These are phyloP conservation scores for Hippocampus guttulatus DNA, from an alignment of 2,113 vertebrate genomes.

Conservation along the genomic window DNA sequence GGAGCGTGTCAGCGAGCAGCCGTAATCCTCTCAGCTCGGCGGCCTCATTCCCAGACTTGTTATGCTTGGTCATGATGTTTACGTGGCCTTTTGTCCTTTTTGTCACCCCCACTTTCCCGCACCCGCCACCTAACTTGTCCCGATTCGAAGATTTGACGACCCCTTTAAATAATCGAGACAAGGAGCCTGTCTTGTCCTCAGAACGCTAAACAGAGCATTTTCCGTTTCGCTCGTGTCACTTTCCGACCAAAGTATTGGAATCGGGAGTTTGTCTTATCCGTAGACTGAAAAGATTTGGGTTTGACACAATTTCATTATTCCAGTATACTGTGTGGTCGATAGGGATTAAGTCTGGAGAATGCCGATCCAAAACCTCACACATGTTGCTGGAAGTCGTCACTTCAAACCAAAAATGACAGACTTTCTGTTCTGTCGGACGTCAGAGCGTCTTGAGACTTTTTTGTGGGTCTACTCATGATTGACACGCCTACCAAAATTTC, in stretches of 20 bases:
- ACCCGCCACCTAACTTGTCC: not conserved
- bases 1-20: constrained; percentile 17
- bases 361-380: too few relatives aligned
- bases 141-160: not conserved
- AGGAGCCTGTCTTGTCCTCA: not conserved
- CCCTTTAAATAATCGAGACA: not conserved
- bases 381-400: too few relatives aligned
- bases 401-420: too few relatives aligned
- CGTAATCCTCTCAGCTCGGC: constrained; percentile 25
- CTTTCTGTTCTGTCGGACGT: too few relatives aligned
- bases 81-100: constrained; percentile 1
- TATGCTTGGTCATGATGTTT: constrained; percentile 13
- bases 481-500: too few relatives aligned
- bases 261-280: not conserved
- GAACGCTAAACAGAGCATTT: not conserved
- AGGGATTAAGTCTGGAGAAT: too few relatives aligned
- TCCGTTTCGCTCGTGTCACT: not conserved
- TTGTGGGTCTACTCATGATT: too few relatives aligned
- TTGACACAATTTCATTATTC: too few relatives aligned
- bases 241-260: not conserved
- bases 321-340: too few relatives aligned
- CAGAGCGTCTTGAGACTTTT: too few relatives aligned
- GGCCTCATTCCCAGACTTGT: constrained; percentile 13
- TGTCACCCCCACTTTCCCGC: not conserved
- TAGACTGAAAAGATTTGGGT: too few relatives aligned